Evolutionary conservation across 2,113 vertebrate species (phyloP), one percentile per base, ranked within the genome.

Genomic region (Grammomys surdaster): DNA sequence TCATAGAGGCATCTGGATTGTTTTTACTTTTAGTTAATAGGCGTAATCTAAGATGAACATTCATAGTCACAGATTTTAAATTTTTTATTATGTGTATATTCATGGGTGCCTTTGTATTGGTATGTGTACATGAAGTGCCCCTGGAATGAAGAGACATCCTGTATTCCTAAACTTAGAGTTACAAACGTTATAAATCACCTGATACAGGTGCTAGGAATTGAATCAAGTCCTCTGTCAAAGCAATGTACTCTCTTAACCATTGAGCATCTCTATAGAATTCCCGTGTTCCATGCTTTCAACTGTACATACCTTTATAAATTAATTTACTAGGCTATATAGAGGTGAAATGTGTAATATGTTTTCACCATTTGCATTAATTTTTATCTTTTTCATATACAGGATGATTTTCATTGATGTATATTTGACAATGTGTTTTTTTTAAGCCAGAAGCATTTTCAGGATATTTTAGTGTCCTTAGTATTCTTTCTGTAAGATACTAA

Each of bases 11-110:
- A 67, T 6, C 0, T 58, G 46, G 20, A 5, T 0, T 80, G 14
- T 48, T 67, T 94, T 65, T 58, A 77, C 8, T 69, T 89, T 96
- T 92, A 88, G 40, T 28, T 67, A 54, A 87, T 82, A 63, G 17
- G 8, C 48, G 91, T 17, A 78, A 48, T 2, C 5, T 77, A 24
- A 9, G 63, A 56, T 17, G 3, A 54, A 31, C 28, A 56, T 3
- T 80, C 2, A 31, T 20, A 10, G 76, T 81, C 24, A 92, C 0
- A 14, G 22, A 5, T 89, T 77, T 77, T 70, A 91, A 11, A 63
- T 48, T 16, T 63, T 14, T 43, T 48, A 48, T 33, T 86, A 2
- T 48, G 17, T 20, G 11, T 48, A 69, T 48, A 3, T 63, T 63
- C 26, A 5, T 20, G 14, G 33, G 40, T 86, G 82, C 46, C 5